Evolutionary conservation across 2,888 invertebrate genomes (phyloP), one percentile per base, ranked within the genome.

Genomic region (Pyrochroa serraticornis): DNA sequence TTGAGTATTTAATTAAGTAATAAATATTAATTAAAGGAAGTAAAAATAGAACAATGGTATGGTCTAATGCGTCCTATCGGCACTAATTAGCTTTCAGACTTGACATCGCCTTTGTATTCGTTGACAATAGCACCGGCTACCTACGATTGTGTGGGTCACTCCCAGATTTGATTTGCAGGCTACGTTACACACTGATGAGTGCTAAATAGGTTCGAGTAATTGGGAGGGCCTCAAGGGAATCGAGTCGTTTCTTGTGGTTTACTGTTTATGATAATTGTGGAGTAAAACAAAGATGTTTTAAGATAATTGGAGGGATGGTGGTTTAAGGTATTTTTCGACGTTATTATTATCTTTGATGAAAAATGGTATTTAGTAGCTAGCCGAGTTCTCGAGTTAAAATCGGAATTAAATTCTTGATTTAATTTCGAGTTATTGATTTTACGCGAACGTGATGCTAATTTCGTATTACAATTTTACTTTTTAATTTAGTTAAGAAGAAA

Each of bases 141-240:
- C 49, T 58, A 35, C 51, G 37, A 47, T 53, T 45, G 44, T 56
- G 45, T 52, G 44, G 48, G 48, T 58, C 53, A 58, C 48, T 53
- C 43, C 42, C 47, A 58, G 48, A 53, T 58, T 48, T 58, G 52
- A 58, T 58, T 58, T 58, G 52, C 53, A 47, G 48, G 44, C 36
- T 44, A 53, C 53, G 53, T 48, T 58, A 58, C 50, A 56, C 48
- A 37, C 48, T 58, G 43, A 53, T 48, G 52, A 34, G 53, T 52
- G 48, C 34, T 48, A 58, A 44, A 58, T 48, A 44, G 38, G 31
- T 42, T 51, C 57, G 47, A 43, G 22, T 58, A 52, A 51, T 56
- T 31, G 45, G 44, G 5, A 10, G 34, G 30, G 34, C 36, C 39
- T 14, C 45, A 37, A n/a, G 43, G 22, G 42, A 14, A 42, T 14